phyloP scores from a whole-genome alignment of 2,888 invertebrate species.

The Acleris laterana region DNA sequence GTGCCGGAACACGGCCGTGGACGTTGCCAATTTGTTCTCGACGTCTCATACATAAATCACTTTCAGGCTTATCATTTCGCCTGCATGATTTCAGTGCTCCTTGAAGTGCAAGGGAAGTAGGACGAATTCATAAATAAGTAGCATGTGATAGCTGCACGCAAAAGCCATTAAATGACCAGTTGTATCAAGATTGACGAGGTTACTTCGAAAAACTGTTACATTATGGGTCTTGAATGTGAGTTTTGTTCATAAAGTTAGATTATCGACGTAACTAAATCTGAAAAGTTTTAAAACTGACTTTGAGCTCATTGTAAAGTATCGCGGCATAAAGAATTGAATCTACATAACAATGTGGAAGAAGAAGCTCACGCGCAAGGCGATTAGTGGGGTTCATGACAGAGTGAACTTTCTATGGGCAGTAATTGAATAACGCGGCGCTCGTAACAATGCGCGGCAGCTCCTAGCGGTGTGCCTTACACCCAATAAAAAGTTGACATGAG shows the following conservation, averaged over 20 bases:
- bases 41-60: conserved; percentile 35
- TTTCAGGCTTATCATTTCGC: conserved; percentile 34
- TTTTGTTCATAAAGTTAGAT: neutral
- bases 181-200: conserved; percentile 8
- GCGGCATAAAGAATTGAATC: too few relatives aligned
- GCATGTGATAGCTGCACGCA: conserved; percentile 14
- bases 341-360: conserved; percentile 1
- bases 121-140: conserved; percentile 29
- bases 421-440: conserved; percentile 37
- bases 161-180: conserved; percentile 8
- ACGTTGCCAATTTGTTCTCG: conserved; percentile 34
- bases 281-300: neutral
- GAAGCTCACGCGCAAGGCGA: conserved; percentile 8
- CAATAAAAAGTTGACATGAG: conserved; percentile 70
- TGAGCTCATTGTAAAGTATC: too few relatives aligned
- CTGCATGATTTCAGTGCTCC: conserved; percentile 30
- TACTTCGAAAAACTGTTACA: neutral
- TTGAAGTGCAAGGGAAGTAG: conserved; percentile 30
- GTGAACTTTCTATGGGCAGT: conserved; percentile 36
- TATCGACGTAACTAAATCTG: neutral
- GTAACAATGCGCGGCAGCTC: conserved; percentile 51
- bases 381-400: conserved; percentile 12
- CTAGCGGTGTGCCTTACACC: conserved; percentile 62
- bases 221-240: neutral
- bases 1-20: conserved; percentile 22